Percentiles rank a stretch among this genome's conserved stretches.
These are phyloP conservation scores for Crepidodera aurea DNA, from an alignment of 2,888 invertebrate genomes.

Conservation along the genomic window DNA sequence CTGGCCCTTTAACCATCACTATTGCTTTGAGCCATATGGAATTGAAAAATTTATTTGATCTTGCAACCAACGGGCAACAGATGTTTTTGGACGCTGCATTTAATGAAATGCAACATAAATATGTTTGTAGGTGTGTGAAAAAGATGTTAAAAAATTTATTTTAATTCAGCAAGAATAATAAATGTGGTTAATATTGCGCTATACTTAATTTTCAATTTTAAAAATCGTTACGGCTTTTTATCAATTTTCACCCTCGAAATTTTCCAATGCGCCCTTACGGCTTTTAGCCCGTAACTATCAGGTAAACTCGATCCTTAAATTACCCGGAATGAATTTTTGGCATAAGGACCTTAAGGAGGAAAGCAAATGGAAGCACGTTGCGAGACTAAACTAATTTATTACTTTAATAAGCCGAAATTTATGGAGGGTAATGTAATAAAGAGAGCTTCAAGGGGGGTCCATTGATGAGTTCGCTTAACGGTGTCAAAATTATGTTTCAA, in stretches of 20 bases:
- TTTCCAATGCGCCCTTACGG: background rate
- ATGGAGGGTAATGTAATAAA: constrained; percentile 22
- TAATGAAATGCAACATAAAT: background rate
- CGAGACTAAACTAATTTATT: constrained; percentile 30
- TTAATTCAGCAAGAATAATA: no score
- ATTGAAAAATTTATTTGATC: constrained; percentile 17
- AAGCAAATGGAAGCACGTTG: constrained; percentile 1
- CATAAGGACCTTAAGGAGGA: constrained; percentile 11
- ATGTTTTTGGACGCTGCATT: constrained; percentile 12
- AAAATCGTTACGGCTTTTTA: no score
- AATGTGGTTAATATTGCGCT: no score
- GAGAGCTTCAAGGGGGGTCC: constrained; percentile 16
- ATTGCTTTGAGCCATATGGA: constrained; percentile 15
- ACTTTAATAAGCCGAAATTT: constrained; percentile 30
- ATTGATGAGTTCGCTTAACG: constrained; percentile 18
- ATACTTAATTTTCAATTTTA: no score
- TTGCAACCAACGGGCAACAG: constrained; percentile 10
- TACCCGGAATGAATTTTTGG: constrained; percentile 21
- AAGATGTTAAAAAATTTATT: no score
- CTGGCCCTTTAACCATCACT: no score
- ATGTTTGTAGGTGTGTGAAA: background rate
- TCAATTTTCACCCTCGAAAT: background rate
- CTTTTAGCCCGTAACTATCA: constrained; percentile 9
- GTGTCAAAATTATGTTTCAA: constrained; percentile 10
- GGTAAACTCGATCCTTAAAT: constrained; percentile 24